Conservation (phyloP, 2,888 invertebrate species). For the Drosophila flavopinicola region DNA sequence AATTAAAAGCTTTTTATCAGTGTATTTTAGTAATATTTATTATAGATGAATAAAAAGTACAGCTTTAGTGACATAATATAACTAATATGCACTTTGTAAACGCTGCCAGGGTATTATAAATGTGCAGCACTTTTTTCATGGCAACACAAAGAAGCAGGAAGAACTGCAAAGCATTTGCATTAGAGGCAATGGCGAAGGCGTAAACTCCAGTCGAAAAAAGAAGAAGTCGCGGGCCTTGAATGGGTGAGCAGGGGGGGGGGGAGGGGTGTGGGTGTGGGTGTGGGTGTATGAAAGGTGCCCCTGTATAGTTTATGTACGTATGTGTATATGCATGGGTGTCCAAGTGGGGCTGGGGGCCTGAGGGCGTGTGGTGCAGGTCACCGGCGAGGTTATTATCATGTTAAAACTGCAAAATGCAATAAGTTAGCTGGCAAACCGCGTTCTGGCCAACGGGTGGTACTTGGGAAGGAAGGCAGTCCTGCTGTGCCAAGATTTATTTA, state of each 20-base stretch:
- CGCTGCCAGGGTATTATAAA: slow-evolving; percentile 19
- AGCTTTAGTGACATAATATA: neutral
- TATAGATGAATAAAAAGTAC: neutral
- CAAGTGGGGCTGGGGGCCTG: too few species aligned
- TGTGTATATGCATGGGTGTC: neutral
- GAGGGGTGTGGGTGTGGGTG: neutral
- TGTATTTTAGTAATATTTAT: neutral
- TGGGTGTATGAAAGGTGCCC: neutral
- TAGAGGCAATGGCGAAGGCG: slow-evolving; percentile 46
- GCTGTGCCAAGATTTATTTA: slow-evolving; percentile 68
- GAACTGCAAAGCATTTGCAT: slow-evolving; percentile 48
- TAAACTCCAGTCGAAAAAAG: slow-evolving; percentile 31
- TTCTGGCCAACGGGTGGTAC: slow-evolving; percentile 43
- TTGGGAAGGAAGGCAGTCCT: slow-evolving; percentile 32
- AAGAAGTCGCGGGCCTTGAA: too few species aligned
- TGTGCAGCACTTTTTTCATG: slow-evolving; percentile 5
- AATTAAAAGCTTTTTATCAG: too few species aligned
- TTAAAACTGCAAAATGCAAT: slow-evolving; percentile 69
- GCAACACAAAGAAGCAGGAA: slow-evolving; percentile 28
- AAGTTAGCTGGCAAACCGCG: slow-evolving; percentile 64
- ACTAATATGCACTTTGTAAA: neutral
- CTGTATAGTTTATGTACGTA: neutral
- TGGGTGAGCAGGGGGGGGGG: slow-evolving; percentile 15
- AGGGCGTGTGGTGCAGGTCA: slow-evolving; percentile 38
- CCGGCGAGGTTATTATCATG: slow-evolving; percentile 65